phyloP scores from a whole-genome alignment of 1,140 invertebrate species.

The Bicyclus anynana region DNA sequence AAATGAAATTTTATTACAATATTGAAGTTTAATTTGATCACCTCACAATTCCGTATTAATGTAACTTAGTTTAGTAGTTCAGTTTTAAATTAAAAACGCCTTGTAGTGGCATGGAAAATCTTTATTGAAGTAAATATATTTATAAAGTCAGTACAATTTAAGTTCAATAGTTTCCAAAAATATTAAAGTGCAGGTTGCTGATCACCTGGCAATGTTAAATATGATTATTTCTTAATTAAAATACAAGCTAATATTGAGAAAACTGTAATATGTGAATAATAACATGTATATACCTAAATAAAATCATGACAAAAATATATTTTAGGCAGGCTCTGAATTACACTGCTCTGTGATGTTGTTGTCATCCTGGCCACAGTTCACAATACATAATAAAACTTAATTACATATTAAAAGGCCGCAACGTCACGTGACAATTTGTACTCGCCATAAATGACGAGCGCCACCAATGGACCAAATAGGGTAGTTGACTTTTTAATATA shows the following conservation, averaged over 20 bases:
- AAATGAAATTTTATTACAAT: not conserved
- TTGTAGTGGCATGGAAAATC: slow-evolving; percentile 77
- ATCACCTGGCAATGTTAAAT: slow-evolving; percentile 79
- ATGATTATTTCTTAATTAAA: slow-evolving; percentile 80
- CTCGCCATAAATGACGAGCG: slow-evolving; percentile 43
- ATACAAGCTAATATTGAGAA: slow-evolving; percentile 79
- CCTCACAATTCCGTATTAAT: not conserved
- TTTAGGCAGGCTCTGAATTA: slow-evolving; percentile 75
- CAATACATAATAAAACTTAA: slow-evolving; percentile 62
- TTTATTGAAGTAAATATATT: slow-evolving; percentile 80
- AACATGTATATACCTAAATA: slow-evolving; percentile 78
- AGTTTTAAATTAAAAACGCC: slow-evolving; percentile 34
- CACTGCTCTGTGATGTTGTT: slow-evolving; percentile 74
- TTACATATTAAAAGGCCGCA: slow-evolving; percentile 66
- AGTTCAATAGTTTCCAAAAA: slow-evolving; percentile 80
- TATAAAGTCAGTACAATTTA: slow-evolving; percentile 80
- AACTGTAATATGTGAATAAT: slow-evolving; percentile 78
- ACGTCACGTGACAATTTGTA: slow-evolving; percentile 61
- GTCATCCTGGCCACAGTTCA: slow-evolving; percentile 74
- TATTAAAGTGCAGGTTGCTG: slow-evolving; percentile 79
- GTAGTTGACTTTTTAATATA: too few species aligned
- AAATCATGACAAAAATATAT: slow-evolving; percentile 78
- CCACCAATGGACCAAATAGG: slow-evolving; percentile 41
- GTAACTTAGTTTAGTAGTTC: not conserved
- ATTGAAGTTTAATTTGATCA: not conserved